A percentile compares a stretch with the other conserved stretches of the same genome.
Conservation (phyloP, 2,888 invertebrate genomes). For the Drosophila borborema region DNA sequence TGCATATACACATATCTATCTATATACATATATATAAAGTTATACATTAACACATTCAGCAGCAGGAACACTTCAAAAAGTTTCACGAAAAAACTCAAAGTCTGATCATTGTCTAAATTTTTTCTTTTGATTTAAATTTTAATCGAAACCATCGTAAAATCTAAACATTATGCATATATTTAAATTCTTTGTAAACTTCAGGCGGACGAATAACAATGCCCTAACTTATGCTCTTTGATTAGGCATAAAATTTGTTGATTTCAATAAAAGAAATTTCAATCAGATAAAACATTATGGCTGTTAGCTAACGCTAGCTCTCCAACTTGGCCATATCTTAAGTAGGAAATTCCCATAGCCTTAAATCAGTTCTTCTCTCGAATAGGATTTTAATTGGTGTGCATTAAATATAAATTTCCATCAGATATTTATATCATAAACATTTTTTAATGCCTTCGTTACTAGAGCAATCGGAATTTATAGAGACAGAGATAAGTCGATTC, state of each 20-base stretch:
- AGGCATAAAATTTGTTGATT: conserved; percentile 5
- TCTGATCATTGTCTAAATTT: conserved; percentile 8
- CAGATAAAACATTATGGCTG: conserved; percentile 1
- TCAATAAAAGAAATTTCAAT: conserved; percentile 8
- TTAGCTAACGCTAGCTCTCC: not conserved
- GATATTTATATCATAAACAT: not conserved
- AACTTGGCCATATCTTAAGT: not conserved
- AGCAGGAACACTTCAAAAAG: conserved; percentile 6
- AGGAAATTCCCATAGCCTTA: not conserved
- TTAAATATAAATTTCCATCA: not conserved
- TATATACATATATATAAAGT: too few species aligned
- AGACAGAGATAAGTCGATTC: too few species aligned
- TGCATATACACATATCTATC: too few species aligned
- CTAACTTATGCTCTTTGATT: not conserved
- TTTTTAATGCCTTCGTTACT: not conserved
- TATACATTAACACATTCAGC: not conserved
- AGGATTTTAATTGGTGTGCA: not conserved
- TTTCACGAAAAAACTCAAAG: conserved; percentile 6
- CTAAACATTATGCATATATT: conserved; percentile 9
- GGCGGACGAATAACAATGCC: not conserved
- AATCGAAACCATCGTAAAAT: conserved; percentile 10
- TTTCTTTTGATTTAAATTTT: conserved; percentile 12
- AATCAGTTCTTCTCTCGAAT: not conserved
- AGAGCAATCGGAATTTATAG: not conserved
- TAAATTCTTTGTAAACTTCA: conserved; percentile 4